Conservation (phyloP, 2,797 vertebrate species). For the Tympanoctomys barrerae region DNA sequence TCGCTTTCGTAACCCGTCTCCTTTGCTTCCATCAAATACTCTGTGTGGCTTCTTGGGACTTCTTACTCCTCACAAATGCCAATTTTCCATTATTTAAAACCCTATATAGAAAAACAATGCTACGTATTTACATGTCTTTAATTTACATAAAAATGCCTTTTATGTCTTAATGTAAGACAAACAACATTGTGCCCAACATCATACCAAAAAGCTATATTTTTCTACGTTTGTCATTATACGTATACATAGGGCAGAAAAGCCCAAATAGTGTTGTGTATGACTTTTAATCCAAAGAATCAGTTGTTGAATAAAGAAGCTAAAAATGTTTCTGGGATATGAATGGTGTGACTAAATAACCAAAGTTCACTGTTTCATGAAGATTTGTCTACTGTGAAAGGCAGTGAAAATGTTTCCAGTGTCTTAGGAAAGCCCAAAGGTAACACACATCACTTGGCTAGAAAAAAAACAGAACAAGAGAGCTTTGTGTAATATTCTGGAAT, state of each 20-base stretch:
- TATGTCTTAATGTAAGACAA: background rate
- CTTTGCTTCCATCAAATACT: conserved; percentile 42
- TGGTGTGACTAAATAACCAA: background rate
- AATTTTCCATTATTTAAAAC: background rate
- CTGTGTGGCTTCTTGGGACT: background rate
- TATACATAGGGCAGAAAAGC: background rate
- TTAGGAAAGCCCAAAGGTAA: background rate
- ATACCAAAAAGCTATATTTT: background rate
- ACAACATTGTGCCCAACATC: background rate
- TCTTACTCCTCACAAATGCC: background rate
- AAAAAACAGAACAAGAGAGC: background rate
- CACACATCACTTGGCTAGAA: fast-evolving
- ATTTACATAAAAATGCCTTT: background rate
- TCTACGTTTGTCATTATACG: background rate
- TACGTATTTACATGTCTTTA: background rate
- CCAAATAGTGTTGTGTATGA: background rate
- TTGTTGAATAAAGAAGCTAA: background rate
- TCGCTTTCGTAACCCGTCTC: conserved; percentile 44
- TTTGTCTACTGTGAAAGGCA: background rate
- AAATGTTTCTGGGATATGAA: background rate
- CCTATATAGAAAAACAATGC: background rate
- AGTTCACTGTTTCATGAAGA: background rate
- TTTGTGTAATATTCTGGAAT: background rate
- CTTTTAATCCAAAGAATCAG: background rate
- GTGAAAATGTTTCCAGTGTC: background rate